Evolutionary conservation across 2,888 invertebrate species (phyloP), one percentile per base, ranked within the genome.

Genomic region (Eucera pruinosa): DNA sequence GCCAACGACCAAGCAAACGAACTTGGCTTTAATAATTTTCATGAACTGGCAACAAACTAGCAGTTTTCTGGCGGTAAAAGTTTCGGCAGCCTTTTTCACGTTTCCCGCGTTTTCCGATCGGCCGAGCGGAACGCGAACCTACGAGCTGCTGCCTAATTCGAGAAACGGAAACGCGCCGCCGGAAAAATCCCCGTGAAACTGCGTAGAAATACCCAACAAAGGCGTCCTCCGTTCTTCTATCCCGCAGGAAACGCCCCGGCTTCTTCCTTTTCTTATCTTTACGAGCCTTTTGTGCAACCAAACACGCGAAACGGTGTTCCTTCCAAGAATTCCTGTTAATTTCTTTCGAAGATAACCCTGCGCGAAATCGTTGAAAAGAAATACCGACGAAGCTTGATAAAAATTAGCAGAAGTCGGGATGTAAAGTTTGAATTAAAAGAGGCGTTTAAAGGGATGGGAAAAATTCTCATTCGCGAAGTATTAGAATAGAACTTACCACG

Each of bases 91-190:
- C 41, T 41, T 41, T 41, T n/a, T n/a, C 41, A n/a, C 41, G 41
- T 41, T 41, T 11, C 13, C 23, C 25, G 47, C 47, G 23, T 47
- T 47, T 47, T 47, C 47, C 47, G 25, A 47, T 47, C 47, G 25
- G 23, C 47, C 23, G 9, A 47, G 47, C 47, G 47, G 20, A 47
- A 47, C 47, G 23, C 47, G 47, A 25, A 47, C 47, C n/a, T n/a
- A 25, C 47, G 25, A 47, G 47, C 47, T 25, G 25, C 23, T 25
- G 47, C 47, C 25, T 47, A 47, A 47, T 47, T 47, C 47, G 47
- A 52, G 33, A 52, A 33, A 33, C 52, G 47, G 47, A 47, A 47
- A 47, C 47, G 25, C 47, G 23, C 18, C 25, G 47, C 20, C 20
- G 25, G 25, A 25, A 47, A 47, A 47, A 45, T 45, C n/a, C 18